Percentiles rank a stretch among this genome's conserved stretches.
Evolutionary conservation across 2,113 vertebrate genomes (phyloP).

Genomic region (Phylloscopus trochilus): DNA sequence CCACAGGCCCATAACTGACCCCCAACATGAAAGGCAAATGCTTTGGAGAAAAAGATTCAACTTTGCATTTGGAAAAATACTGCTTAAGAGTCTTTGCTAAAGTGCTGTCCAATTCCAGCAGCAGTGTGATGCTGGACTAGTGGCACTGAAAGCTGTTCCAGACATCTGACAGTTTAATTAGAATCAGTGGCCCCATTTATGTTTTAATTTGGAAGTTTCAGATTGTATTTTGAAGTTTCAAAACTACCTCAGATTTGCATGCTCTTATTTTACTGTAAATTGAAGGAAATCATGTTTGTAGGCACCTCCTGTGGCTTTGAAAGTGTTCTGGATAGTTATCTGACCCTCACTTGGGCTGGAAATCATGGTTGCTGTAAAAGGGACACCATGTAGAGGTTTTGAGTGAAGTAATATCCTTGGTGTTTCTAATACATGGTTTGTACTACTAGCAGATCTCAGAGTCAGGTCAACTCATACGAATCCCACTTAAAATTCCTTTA

Average conservation of each 20-base stretch:
- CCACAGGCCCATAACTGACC: not conserved
- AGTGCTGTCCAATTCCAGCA: not conserved
- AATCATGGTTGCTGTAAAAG: not conserved
- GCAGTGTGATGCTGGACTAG: not conserved
- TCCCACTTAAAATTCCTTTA: not conserved
- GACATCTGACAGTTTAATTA: not conserved
- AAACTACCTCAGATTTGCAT: not conserved
- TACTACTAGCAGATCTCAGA: not conserved
- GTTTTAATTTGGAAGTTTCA: not conserved
- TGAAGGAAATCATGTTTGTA: not conserved
- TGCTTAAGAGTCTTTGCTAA: not conserved
- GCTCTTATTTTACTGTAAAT: not conserved
- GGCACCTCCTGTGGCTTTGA: not conserved
- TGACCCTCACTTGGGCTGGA: not conserved
- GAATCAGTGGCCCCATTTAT: not conserved
- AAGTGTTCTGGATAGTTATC: not conserved
- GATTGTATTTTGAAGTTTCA: not conserved
- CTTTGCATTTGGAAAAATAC: not conserved
- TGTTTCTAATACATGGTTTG: not conserved
- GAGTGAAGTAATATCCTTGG: not conserved
- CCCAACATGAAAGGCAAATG: not conserved
- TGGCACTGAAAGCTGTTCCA: not conserved
- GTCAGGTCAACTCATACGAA: not conserved
- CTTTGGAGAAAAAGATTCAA: not conserved
- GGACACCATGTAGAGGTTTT: not conserved